Conservation (phyloP, 1,140 invertebrate genomes). For the Drosophila mojavensis region DNA sequence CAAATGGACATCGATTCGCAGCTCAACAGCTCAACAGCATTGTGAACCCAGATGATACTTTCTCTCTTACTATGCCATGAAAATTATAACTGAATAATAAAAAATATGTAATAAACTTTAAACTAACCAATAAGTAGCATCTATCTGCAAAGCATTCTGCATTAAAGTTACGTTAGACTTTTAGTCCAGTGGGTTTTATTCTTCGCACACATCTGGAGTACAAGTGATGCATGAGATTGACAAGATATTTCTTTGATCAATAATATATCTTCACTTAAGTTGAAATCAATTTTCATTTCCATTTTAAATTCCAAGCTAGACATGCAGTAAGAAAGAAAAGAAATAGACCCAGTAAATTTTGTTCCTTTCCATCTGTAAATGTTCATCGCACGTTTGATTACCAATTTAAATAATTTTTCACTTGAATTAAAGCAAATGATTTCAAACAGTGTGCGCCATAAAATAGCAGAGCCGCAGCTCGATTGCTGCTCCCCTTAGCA, state of each 20-base stretch:
- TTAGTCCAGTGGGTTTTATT: too few relatives aligned
- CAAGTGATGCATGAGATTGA: too few relatives aligned
- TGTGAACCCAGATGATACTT: too few relatives aligned
- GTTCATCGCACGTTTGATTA: conserved; percentile 72
- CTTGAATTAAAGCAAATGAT: conserved; percentile 81
- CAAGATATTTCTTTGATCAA: conserved; percentile 66
- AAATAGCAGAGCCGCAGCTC: conserved; percentile 21
- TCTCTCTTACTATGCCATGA: too few relatives aligned
- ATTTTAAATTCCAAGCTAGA: conserved; percentile 41
- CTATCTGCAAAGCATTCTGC: too few relatives aligned
- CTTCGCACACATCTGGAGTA: too few relatives aligned
- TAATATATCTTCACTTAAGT: conserved; percentile 58
- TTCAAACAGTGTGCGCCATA: conserved; percentile 65
- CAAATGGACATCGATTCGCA: too few relatives aligned
- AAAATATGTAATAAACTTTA: too few relatives aligned
- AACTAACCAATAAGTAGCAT: too few relatives aligned
- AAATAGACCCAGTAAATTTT: conserved; percentile 30
- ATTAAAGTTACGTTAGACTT: too few relatives aligned
- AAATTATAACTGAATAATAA: too few relatives aligned
- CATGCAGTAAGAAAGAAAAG: conserved; percentile 30
- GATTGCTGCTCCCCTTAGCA: neutral
- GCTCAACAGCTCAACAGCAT: too few relatives aligned
- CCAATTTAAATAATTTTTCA: conserved; percentile 82
- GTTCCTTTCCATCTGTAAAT: conserved; percentile 16
- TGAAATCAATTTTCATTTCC: conserved; percentile 74